Percentiles rank a stretch among this genome's conserved stretches.
phyloP scores from a whole-genome alignment of 30 jellyfish, hydroid and myxozoan genomes.

The Aurelia sp. region DNA sequence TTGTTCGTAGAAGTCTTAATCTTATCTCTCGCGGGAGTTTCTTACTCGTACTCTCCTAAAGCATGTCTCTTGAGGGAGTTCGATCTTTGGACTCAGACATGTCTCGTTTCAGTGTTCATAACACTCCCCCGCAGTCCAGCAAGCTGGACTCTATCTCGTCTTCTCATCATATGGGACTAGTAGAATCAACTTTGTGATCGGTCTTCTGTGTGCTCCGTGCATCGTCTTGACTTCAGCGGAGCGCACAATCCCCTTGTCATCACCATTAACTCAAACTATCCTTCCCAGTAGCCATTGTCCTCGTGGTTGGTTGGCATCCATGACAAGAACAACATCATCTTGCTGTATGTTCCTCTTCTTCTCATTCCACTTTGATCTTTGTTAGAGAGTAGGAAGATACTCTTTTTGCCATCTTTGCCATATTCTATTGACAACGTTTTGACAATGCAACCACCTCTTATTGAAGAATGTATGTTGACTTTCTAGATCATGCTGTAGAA shows the following conservation, averaged over 20 bases:
- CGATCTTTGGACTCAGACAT: too few species aligned
- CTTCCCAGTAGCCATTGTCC: constrained; percentile 38
- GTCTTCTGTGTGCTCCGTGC: constrained; percentile 18
- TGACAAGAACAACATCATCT: constrained; percentile 26
- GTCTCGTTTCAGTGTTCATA: neutral
- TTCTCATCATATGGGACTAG: constrained; percentile 40
- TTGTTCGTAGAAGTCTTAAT: too few species aligned
- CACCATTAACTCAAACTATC: constrained; percentile 28
- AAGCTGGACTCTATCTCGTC: constrained; percentile 48
- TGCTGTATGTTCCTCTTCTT: constrained; percentile 32
- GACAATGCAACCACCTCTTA: too few species aligned
- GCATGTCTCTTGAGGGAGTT: too few species aligned
- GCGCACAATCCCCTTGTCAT: constrained; percentile 40
- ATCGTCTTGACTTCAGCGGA: constrained; percentile 18
- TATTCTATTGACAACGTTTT: constrained; percentile 19
- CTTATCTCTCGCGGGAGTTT: too few species aligned
- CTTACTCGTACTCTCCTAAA: too few species aligned
- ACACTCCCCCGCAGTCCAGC: constrained; percentile 61
- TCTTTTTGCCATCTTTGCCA: too few species aligned
- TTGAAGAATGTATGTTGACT: neutral
- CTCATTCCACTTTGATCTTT: constrained; percentile 33
- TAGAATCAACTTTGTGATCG: constrained; percentile 27
- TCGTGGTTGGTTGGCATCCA: constrained; percentile 49
- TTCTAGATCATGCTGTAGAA: constrained; percentile 30
- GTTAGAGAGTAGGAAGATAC: constrained; percentile 7